Base-by-base conservation (phyloP, 2,888 invertebrate genomes). In the Chironomus riparius region DNA sequence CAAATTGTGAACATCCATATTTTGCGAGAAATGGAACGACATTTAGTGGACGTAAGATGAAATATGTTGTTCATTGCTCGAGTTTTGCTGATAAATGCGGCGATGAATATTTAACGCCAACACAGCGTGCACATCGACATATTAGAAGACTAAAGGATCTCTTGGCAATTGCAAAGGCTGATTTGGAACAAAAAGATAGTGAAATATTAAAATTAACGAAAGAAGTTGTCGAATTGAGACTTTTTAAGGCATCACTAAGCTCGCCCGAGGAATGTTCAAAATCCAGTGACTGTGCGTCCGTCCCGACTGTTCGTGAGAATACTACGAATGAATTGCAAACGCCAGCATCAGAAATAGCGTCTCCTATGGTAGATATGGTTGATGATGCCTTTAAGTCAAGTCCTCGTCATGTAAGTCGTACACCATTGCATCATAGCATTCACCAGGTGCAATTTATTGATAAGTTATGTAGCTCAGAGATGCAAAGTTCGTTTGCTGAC, bases 41-140 rank as follows among this genome's bases (percentile, higher is more conserved):
- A 10, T 90, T 89, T 80, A 90, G 90, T 81, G 89, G 89, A 6
- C 85, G 89, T 72, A 89, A 88, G 77, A 89, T 89, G 86, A 90
- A 92, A 79, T 94, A 92, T 83, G 92, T 94, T 77, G 89, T 94
- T 70, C 94, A 94, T 82, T 94, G 94, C 82, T 92, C 92, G 75
- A 90, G 92, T 78, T 91, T 92, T 82, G 89, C 90, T 4, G 91
- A 90, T 0, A 88, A 90, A 70, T 90, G 91, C 70, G 91, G 90
- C 68, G 91, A 93, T 77, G 92, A 94, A 80, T 95, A 95, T 83
- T 86, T 94, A 77, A 95, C 95, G 73, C 95, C 95, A 13, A 95
- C 94, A 0, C 95, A 95, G 82, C 86, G 94, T 77, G 93, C 93
- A 10, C 91, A 93, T 80, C 87, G 90, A 79, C 93, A 94, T 83